A percentile compares a stretch with the other conserved stretches of the same genome.
These are phyloP conservation scores for Haliclystus octoradiatus DNA, from an alignment of 30 jellyfish, hydroid and myxozoan species.

Conservation along the genomic window DNA sequence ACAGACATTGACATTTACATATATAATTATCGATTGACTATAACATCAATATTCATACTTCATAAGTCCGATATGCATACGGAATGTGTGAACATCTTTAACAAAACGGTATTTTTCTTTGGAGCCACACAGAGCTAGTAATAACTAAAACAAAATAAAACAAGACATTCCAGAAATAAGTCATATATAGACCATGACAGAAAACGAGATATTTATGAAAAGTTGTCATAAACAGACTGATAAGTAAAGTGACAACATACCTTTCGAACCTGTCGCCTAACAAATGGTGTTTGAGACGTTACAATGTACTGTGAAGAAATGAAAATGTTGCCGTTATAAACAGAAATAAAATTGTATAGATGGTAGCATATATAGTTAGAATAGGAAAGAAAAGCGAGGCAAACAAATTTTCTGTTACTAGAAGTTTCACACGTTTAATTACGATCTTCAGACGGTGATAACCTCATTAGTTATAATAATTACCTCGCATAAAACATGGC, in stretches of 20 bases:
- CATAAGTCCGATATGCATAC: slow-evolving; percentile 38
- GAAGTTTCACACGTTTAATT: no score
- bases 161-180: neutral
- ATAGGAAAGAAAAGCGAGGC: no score
- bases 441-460: no score
- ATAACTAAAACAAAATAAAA: slow-evolving; percentile 25
- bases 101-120: slow-evolving; percentile 84
- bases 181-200: no score
- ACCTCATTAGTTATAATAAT: neutral
- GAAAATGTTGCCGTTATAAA: neutral
- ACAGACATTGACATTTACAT: no score
- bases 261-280: slow-evolving; percentile 94
- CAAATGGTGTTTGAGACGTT: slow-evolving; percentile 85
- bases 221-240: no score
- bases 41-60: slow-evolving; percentile 28
- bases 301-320: slow-evolving; percentile 67
- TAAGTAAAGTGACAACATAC: slow-evolving; percentile 8
- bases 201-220: no score
- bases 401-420: no score
- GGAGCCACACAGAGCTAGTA: slow-evolving; percentile 85
- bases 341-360: neutral
- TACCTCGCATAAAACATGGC: slow-evolving; percentile 77
- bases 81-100: slow-evolving; percentile 67
- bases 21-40: no score
- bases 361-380: no score